Conservation (phyloP, 1,140 invertebrate species). For the Megathymus violae region DNA sequence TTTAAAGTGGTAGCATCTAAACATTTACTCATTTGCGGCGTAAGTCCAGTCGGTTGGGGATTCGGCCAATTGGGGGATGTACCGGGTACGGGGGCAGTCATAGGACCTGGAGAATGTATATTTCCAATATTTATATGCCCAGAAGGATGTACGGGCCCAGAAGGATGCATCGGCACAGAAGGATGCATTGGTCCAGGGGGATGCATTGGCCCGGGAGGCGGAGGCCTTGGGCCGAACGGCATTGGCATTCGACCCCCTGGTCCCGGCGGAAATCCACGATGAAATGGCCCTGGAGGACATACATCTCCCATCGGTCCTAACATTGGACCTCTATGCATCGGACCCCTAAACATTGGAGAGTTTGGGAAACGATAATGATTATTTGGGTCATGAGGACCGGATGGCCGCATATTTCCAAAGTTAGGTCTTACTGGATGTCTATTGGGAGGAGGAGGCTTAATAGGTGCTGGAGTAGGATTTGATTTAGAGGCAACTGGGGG, state of each 20-base stretch:
- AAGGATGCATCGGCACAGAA: no score
- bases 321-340: constrained; percentile 21
- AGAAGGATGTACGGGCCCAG: no score
- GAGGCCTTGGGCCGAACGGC: not conserved
- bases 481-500: not conserved
- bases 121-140: no score
- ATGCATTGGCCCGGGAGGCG: constrained; percentile 21
- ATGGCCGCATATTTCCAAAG: not conserved
- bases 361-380: not conserved
- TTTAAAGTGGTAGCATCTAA: constrained; percentile 36
- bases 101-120: constrained; percentile 3
- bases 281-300: constrained; percentile 12
- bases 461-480: not conserved
- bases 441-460: not conserved
- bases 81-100: not conserved
- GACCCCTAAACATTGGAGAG: constrained; percentile 14
- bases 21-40: constrained; percentile 30
- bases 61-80: constrained; percentile 5
- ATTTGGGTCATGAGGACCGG: not conserved
- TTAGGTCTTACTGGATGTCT: not conserved
- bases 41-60: not conserved
- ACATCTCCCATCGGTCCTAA: not conserved
- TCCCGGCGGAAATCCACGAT: not conserved
- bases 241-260: constrained; percentile 23
- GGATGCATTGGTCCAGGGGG: not conserved